phyloP scores from a whole-genome alignment of 2,888 invertebrate species.

The Coelogynopora nodosa region DNA sequence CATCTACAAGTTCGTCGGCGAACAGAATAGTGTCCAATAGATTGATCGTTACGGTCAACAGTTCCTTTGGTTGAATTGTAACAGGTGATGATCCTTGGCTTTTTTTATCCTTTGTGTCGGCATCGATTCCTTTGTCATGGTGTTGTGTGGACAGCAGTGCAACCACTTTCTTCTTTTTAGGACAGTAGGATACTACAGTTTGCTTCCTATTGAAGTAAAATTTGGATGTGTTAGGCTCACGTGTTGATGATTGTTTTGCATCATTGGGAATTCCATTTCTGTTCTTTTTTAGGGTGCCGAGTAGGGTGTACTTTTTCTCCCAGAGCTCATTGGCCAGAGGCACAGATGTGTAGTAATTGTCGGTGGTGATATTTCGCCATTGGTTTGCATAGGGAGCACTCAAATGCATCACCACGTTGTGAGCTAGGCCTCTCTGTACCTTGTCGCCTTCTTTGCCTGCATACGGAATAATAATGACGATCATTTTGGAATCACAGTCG shows the following conservation, averaged over 20 bases:
- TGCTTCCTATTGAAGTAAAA: conserved; percentile 32
- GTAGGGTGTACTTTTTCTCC: conserved; percentile 12
- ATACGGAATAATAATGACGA: conserved; percentile 27
- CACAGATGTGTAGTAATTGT: conserved; percentile 29
- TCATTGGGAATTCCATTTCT: conserved; percentile 21
- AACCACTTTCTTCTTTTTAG: conserved; percentile 30
- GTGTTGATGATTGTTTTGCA: conserved; percentile 8
- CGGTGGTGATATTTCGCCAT: conserved; percentile 21
- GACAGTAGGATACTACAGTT: conserved; percentile 11
- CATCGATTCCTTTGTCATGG: conserved; percentile 17
- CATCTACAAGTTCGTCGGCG: neutral
- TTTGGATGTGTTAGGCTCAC: neutral
- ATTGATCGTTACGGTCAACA: conserved; percentile 26
- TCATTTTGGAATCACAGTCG: conserved; percentile 27
- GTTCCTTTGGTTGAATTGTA: conserved; percentile 35
- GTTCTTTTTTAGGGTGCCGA: conserved; percentile 9
- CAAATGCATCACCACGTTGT: neutral
- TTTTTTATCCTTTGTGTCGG: conserved; percentile 2
- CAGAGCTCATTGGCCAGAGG: neutral
- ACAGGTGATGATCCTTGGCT: neutral
- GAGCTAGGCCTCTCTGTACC: conserved; percentile 32
- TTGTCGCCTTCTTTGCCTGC: neutral
- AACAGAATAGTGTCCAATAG: neutral
- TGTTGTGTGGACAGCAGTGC: conserved; percentile 6
- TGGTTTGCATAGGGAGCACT: neutral